Conservation (phyloP, 2,888 invertebrate species). For the Drosophila siamana region DNA sequence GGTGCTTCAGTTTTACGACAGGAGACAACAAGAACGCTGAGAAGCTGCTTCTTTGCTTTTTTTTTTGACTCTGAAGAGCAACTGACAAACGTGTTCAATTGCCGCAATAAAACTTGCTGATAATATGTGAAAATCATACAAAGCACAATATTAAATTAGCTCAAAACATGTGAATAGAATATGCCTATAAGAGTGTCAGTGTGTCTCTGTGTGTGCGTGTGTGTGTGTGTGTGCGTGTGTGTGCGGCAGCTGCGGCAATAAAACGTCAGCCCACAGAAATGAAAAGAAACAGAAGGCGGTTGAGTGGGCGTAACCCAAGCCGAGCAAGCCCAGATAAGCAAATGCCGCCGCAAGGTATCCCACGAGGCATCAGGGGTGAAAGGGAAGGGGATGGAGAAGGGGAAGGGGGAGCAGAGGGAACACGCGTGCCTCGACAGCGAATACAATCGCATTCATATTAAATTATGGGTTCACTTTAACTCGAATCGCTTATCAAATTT, state of each 20-base stretch:
- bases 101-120: slow-evolving; percentile 80
- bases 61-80: slow-evolving; percentile 19
- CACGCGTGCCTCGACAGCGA: neutral
- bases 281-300: slow-evolving; percentile 23
- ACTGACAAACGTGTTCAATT: slow-evolving; percentile 77
- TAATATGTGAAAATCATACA: slow-evolving; percentile 81
- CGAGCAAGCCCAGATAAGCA: slow-evolving; percentile 28
- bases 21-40: slow-evolving; percentile 44
- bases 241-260: slow-evolving; percentile 35
- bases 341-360: slow-evolving; percentile 40
- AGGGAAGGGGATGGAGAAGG: no score
- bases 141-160: slow-evolving; percentile 81
- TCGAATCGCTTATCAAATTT: slow-evolving; percentile 19
- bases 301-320: slow-evolving; percentile 29
- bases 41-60: slow-evolving; percentile 19
- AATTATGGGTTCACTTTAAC: slow-evolving; percentile 25
- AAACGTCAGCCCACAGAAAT: slow-evolving; percentile 62
- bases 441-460: slow-evolving; percentile 23
- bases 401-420: neutral
- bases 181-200: neutral
- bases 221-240: slow-evolving; percentile 7
- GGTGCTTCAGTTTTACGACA: slow-evolving; percentile 74
- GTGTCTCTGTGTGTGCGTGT: slow-evolving; percentile 7
- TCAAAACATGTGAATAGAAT: slow-evolving; percentile 52
- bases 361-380: neutral